Percentiles rank a stretch among this genome's conserved stretches.
Evolutionary conservation across 2,888 invertebrate genomes (phyloP).

Genomic region (Lissocephala sabroskyi): DNA sequence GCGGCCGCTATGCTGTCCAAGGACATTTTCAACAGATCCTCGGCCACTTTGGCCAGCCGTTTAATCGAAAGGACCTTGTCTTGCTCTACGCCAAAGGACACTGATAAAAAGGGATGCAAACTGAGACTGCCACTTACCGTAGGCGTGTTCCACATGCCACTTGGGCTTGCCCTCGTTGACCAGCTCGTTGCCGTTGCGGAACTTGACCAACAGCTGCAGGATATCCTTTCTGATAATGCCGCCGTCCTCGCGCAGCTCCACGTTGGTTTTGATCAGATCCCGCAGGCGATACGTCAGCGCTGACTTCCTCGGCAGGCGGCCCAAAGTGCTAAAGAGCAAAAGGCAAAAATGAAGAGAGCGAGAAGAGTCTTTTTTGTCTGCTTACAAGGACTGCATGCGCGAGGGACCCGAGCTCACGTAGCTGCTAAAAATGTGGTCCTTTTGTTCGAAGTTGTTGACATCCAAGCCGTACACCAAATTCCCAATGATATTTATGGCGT

Average conservation of each 20-base stretch:
- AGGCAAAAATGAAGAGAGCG: too few relatives aligned
- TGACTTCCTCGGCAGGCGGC: conserved; percentile 48
- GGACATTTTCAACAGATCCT: conserved; percentile 53
- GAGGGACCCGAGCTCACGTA: too few relatives aligned
- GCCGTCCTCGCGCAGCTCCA: conserved; percentile 70
- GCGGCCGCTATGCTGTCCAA: conserved; percentile 71
- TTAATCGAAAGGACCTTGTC: conserved; percentile 61
- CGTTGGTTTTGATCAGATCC: conserved; percentile 67
- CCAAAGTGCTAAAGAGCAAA: conserved; percentile 44
- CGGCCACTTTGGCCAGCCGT: conserved; percentile 60
- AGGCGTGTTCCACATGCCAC: conserved; percentile 57
- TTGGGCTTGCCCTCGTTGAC: conserved; percentile 46
- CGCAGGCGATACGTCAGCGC: conserved; percentile 55
- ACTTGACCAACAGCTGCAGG: conserved; percentile 72
- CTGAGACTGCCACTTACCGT: conserved; percentile 28
- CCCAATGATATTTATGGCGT: conserved; percentile 73
- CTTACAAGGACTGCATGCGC: conserved; percentile 55
- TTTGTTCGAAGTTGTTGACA: conserved; percentile 68
- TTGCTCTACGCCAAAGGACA: conserved; percentile 37
- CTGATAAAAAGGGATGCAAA: background rate
- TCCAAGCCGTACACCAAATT: conserved; percentile 73
- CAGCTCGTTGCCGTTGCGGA: conserved; percentile 68
- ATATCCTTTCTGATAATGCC: conserved; percentile 72
- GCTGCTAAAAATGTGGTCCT: conserved; percentile 52
- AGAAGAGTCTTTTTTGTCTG: too few relatives aligned